These are phyloP conservation scores for Halcyon leucocephala DNA, from an alignment of 2,797 vertebrate genomes.

Conservation along the genomic window DNA sequence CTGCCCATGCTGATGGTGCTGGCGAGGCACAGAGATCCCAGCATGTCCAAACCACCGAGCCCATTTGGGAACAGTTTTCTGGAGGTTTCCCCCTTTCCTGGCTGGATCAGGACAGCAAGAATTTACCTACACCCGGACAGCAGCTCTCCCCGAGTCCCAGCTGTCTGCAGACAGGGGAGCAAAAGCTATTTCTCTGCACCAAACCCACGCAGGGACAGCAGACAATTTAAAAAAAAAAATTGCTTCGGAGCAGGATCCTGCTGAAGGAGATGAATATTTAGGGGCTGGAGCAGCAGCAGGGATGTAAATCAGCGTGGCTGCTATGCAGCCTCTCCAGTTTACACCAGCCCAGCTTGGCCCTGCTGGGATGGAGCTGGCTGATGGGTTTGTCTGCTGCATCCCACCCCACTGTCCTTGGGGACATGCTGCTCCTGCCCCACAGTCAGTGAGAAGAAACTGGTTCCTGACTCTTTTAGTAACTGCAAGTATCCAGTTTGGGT, in stretches of 20 bases:
- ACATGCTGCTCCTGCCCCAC: not conserved
- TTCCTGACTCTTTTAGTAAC: not conserved
- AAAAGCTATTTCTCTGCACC: not conserved
- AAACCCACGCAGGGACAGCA: not conserved
- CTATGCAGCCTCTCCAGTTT: not conserved
- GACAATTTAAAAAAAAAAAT: too few relatives aligned
- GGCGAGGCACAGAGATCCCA: not conserved
- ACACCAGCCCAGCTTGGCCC: not conserved
- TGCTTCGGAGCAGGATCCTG: not conserved
- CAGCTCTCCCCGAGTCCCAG: not conserved
- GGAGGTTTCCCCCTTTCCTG: not conserved
- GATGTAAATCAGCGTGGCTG: fast-evolving
- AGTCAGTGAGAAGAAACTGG: not conserved
- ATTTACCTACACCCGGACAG: not conserved
- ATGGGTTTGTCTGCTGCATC: not conserved
- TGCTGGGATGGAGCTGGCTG: not conserved
- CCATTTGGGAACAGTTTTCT: not conserved
- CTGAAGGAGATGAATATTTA: not conserved
- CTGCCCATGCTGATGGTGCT: not conserved
- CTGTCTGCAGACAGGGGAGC: not conserved
- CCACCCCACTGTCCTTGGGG: fast-evolving
- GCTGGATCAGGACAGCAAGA: not conserved
- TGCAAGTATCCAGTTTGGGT: not conserved
- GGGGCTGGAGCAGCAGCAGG: not conserved
- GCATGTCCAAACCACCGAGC: not conserved